Conservation (phyloP, 2,113 vertebrate species). For the Nycticryphes semicollaris region DNA sequence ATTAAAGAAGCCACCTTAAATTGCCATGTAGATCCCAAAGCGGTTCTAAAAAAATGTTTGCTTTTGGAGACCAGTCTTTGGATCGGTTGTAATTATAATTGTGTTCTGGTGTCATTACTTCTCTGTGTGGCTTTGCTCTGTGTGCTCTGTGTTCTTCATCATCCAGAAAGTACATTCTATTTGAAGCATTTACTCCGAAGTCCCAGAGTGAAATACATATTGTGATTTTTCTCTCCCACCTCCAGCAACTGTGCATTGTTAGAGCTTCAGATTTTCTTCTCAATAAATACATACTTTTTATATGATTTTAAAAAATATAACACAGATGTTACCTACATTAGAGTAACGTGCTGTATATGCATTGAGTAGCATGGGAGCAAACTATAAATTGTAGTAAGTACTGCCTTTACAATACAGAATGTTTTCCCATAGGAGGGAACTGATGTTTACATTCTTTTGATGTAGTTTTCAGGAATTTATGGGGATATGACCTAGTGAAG, state of each 20-base stretch:
- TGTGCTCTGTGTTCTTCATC: background rate
- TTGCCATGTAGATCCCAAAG: background rate
- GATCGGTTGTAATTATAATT: background rate
- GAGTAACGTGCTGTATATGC: background rate
- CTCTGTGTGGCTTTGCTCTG: background rate
- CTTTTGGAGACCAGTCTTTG: slow-evolving; percentile 1
- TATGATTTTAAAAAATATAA: background rate
- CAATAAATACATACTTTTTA: background rate
- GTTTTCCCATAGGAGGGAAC: background rate
- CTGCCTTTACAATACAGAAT: background rate
- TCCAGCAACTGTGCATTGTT: background rate
- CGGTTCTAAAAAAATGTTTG: background rate
- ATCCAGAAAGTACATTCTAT: background rate
- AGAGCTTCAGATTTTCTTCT: background rate
- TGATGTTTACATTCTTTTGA: background rate
- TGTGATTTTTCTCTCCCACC: background rate
- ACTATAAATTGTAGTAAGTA: background rate
- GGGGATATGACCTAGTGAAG: background rate
- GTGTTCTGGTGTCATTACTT: background rate
- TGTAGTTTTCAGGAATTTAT: background rate
- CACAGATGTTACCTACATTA: background rate
- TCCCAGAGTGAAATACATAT: background rate
- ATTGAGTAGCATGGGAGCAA: background rate
- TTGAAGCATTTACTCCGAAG: background rate
- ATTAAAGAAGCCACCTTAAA: slow-evolving; percentile 2